phyloP scores from a whole-genome alignment of 2,797 vertebrate species.

The Cheracebus regulus region DNA sequence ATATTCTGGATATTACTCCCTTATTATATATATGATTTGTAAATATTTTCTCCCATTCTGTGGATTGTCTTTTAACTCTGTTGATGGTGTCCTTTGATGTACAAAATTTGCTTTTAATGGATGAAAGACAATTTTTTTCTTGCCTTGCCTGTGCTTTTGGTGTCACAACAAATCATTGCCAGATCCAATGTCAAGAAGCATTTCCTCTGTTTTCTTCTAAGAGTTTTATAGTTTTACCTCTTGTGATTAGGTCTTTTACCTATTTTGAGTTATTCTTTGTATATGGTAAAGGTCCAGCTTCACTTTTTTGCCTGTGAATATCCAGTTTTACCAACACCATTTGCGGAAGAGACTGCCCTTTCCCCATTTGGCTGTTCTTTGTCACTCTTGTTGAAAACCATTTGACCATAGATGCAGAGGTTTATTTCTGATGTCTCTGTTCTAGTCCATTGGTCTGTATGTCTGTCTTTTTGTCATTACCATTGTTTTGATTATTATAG shows the following conservation, averaged over 20 bases:
- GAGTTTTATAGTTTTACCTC: not conserved
- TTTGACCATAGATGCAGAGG: not conserved
- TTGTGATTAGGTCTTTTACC: not conserved
- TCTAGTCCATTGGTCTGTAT: not conserved
- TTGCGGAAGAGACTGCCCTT: not conserved
- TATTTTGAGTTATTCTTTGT: not conserved
- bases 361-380: not conserved
- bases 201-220: not conserved
- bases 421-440: not conserved
- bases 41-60: not conserved
- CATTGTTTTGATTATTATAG: not conserved
- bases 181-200: not conserved
- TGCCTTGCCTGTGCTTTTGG: not conserved
- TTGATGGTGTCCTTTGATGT: not conserved
- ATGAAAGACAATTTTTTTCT: not conserved
- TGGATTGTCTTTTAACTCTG: not conserved
- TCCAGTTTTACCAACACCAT: not conserved
- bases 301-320: not conserved
- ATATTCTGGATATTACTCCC: not conserved
- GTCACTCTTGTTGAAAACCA: not conserved
- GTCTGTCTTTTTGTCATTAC: not conserved
- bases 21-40: not conserved
- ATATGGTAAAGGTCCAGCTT: not conserved
- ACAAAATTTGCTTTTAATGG: not conserved
- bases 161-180: not conserved